A percentile compares a stretch with the other conserved stretches of the same genome.
These are phyloP conservation scores for Camponotus fellah DNA, from an alignment of 2,888 invertebrate species.

Conservation along the genomic window DNA sequence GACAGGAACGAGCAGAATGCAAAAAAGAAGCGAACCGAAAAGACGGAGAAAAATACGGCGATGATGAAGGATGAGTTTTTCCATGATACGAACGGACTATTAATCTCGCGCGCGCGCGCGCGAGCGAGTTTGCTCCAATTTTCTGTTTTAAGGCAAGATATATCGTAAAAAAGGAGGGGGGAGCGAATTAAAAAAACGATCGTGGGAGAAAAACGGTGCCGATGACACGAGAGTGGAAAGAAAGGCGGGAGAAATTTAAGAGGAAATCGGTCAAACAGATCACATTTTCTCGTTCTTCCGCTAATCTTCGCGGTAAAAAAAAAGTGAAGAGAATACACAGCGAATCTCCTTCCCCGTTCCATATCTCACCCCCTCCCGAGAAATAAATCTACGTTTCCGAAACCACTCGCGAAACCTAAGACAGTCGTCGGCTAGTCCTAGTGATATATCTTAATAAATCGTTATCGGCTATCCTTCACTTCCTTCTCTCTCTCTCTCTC, in stretches of 20 bases:
- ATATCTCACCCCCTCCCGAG: conserved; percentile 48
- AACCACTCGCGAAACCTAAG: conserved; percentile 72
- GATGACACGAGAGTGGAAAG: conserved; percentile 34
- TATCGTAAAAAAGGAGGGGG: conserved; percentile 25
- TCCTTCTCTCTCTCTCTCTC: conserved; percentile 63
- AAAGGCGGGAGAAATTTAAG: conserved; percentile 42
- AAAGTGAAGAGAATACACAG: conserved; percentile 47
- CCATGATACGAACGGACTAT: conserved; percentile 73
- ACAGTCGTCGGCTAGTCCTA: conserved; percentile 83
- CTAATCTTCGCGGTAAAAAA: conserved; percentile 39
- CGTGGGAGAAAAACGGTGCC: conserved; percentile 38
- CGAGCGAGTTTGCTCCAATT: conserved; percentile 47
- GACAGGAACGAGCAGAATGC: conserved; percentile 61
- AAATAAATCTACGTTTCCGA: conserved; percentile 60
- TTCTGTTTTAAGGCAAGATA: conserved; percentile 53
- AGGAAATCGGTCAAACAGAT: conserved; percentile 48
- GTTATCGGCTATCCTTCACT: conserved; percentile 75
- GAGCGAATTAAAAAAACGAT: conserved; percentile 8
- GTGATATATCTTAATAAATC: conserved; percentile 83
- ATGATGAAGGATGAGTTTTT: conserved; percentile 72
- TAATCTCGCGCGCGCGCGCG: conserved; percentile 67
- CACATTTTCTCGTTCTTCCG: conserved; percentile 18
- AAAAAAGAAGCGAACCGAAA: conserved; percentile 57
- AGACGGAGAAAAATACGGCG: conserved; percentile 56
- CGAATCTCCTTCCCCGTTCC: conserved; percentile 42